Conservation (phyloP, 2,113 vertebrate genomes). For the Solea solea region DNA sequence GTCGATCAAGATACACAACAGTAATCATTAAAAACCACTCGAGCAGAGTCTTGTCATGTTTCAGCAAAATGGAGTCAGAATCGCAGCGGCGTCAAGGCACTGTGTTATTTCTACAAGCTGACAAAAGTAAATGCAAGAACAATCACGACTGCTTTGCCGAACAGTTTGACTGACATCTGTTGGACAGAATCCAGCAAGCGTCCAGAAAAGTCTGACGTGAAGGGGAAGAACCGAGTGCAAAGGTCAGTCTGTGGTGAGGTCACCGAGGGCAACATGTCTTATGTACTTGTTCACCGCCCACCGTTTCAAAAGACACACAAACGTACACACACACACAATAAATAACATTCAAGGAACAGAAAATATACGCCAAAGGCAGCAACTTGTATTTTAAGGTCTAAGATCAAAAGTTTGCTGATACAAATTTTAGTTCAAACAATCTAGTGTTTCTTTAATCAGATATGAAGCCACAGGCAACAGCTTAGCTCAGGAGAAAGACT, state of each 20-base stretch:
- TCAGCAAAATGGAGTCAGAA: constrained; percentile 36
- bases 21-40: constrained; percentile 11
- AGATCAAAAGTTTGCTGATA: no score
- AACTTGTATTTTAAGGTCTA: no score
- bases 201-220: constrained; percentile 29
- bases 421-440: no score
- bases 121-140: constrained; percentile 45
- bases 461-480: no score
- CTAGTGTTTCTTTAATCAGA: no score
- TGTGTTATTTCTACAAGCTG: constrained; percentile 67
- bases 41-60: constrained; percentile 16
- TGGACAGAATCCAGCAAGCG: constrained; percentile 24
- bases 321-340: constrained; percentile 21
- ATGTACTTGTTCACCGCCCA: constrained; percentile 23
- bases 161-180: constrained; percentile 32
- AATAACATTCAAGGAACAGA: constrained; percentile 3
- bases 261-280: constrained; percentile 25
- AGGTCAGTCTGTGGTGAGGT: constrained; percentile 44
- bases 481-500: no score
- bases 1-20: constrained; percentile 18
- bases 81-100: constrained; percentile 70
- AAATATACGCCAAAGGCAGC: constrained; percentile 8
- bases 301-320: constrained; percentile 18
- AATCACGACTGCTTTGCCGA: constrained; percentile 14
- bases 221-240: constrained; percentile 44